A percentile compares a stretch with the other conserved stretches of the same genome.
These are phyloP conservation scores for Acanthoscelides obtectus DNA, from an alignment of 2,888 invertebrate species.

Conservation along the genomic window DNA sequence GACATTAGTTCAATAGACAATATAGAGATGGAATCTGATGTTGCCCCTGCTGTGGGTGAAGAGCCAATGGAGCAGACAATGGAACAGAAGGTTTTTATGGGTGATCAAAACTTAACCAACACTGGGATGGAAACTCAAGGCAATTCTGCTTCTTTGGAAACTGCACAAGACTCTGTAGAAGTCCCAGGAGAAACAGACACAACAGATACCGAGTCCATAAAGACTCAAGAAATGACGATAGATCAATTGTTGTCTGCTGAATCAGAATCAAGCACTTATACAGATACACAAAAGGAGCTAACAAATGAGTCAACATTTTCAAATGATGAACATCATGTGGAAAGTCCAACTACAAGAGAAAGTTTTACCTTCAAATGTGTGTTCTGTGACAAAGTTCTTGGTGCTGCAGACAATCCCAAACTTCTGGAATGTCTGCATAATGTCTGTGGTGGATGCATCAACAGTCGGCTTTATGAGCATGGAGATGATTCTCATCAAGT, in stretches of 20 bases:
- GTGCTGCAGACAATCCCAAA: conserved; percentile 63
- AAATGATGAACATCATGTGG: conserved; percentile 37
- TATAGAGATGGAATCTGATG: neutral
- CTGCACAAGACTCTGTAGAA: neutral
- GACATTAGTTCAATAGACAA: too few species aligned
- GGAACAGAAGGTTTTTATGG: neutral
- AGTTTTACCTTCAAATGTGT: conserved; percentile 43
- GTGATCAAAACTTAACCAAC: neutral
- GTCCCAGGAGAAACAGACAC: neutral
- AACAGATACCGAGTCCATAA: neutral
- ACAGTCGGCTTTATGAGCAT: conserved; percentile 57
- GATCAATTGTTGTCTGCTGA: conserved; percentile 18
- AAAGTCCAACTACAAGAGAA: conserved; percentile 45
- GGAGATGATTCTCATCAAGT: conserved; percentile 44
- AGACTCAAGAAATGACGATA: conserved; percentile 24
- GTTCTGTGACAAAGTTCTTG: conserved; percentile 50
- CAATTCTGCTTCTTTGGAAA: neutral
- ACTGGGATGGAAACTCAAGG: neutral
- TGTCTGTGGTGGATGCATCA: conserved; percentile 72
- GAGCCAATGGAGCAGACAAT: neutral
- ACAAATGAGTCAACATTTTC: conserved; percentile 21
- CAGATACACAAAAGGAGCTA: conserved; percentile 16
- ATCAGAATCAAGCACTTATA: conserved; percentile 16
- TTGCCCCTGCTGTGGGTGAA: neutral
- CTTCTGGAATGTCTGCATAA: conserved; percentile 86